Evolutionary conservation across 2,113 vertebrate species (phyloP), one percentile per base, ranked within the genome.

Genomic region (Oreotragus oreotragus): DNA sequence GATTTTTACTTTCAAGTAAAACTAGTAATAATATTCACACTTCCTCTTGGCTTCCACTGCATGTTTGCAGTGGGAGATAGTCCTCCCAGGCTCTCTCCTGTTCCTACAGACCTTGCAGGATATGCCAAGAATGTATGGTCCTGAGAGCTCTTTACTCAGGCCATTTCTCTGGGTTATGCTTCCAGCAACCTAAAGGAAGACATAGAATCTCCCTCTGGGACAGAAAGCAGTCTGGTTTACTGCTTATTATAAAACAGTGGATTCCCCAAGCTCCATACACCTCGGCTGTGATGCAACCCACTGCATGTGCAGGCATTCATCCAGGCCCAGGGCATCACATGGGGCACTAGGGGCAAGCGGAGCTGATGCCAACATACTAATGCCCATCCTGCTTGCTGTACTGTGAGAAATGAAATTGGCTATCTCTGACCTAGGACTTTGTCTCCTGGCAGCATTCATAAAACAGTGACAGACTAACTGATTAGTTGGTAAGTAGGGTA

Each of bases 1-100:
- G 12, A 51, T 49, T 90, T 88, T 93, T 84, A 96, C 25, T 93
- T 73, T 83, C 33, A 96, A 66, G 77, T 64, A 90, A 95, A 92
- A 95, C 49, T 58, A 73, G 57, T 14, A 53, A 64, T 45, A 43
- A 45, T 25, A 88, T 23, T 64, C 39, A 30, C 27, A 25, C 49
- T 84, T 79, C 73, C 47, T 88, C 53, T 70, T 45, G 57, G 36
- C 12, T 97, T 60, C 70, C 28, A 55, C n/a, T 33, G 64, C 17
- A 2, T 81, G 36, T 57, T 49, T 94, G 45, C 30, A n/a, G 47
- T 45, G 39, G 76, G 23, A 76, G 57, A 92, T 4, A 21, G 58
- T 58, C 70, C 43, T 55, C 66, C 33, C 27, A 2, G n/a, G 62
- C 33, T 57, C 28, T 91, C 64, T 73, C 81, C 4, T 57, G 60